Percentiles rank a stretch among this genome's conserved stretches.
phyloP scores from a whole-genome alignment of 1,140 invertebrate genomes.

The Gryllus bimaculatus region DNA sequence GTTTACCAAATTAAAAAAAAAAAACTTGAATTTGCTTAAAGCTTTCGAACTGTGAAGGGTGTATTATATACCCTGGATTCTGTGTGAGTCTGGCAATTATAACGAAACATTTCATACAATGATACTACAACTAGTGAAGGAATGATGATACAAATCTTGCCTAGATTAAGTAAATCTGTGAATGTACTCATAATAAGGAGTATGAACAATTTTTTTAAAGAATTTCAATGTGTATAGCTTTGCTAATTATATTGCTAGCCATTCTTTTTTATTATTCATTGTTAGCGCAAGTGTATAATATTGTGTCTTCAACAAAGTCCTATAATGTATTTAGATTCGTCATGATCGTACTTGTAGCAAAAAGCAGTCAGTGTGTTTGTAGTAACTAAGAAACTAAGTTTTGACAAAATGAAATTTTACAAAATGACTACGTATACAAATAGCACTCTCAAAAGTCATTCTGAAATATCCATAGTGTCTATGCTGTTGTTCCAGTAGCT shows the following conservation, averaged over 20 bases:
- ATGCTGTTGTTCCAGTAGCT: conserved; percentile 1
- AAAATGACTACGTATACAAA: conserved; percentile 11
- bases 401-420: neutral
- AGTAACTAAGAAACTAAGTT: conserved; percentile 11
- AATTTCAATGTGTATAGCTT: conserved; percentile 17
- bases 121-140: conserved; percentile 5
- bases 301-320: conserved; percentile 7
- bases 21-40: conserved; percentile 2
- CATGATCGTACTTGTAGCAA: conserved; percentile 11
- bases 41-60: neutral
- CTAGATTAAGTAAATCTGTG: conserved; percentile 7
- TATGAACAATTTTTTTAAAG: conserved; percentile 10
- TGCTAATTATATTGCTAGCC: conserved; percentile 15
- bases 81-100: conserved; percentile 2
- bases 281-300: conserved; percentile 20
- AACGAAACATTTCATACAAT: conserved; percentile 9
- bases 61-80: conserved; percentile 11
- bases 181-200: conserved; percentile 1
- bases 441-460: conserved; percentile 8
- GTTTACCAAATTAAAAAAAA: neutral
- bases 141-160: conserved; percentile 11
- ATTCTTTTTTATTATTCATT: conserved; percentile 6
- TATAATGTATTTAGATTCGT: conserved; percentile 8
- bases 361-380: conserved; percentile 12
- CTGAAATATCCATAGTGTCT: conserved; percentile 10